phyloP scores from a whole-genome alignment of 2,113 vertebrate genomes.

The Tachysurus vachellii region DNA sequence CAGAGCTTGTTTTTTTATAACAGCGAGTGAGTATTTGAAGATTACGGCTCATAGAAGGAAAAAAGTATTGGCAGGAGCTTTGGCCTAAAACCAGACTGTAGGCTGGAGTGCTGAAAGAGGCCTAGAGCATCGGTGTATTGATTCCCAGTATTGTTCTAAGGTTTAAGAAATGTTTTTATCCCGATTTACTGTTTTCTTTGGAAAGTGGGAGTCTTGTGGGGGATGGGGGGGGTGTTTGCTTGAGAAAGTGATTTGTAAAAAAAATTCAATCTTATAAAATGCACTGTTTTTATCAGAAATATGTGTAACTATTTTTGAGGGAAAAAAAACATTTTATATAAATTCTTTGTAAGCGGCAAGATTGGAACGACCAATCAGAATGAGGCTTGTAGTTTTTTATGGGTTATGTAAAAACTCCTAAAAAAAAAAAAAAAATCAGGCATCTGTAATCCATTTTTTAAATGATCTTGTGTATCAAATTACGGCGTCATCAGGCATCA shows the following conservation, averaged over 20 bases:
- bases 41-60: background rate
- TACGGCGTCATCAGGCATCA: too few relatives aligned
- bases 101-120: background rate
- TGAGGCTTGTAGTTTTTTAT: background rate
- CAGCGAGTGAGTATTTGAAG: slow-evolving; percentile 10
- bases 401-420: background rate
- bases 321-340: background rate
- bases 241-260: background rate
- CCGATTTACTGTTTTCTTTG: background rate
- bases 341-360: background rate
- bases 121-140: background rate
- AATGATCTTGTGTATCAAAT: background rate
- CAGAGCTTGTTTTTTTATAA: slow-evolving; percentile 15
- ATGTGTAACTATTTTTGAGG: background rate
- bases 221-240: background rate
- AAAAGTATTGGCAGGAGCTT: slow-evolving; percentile 23
- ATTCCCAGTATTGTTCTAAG: background rate
- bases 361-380: background rate
- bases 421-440: too few relatives aligned
- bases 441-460: background rate
- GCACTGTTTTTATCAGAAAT: background rate
- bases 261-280: background rate
- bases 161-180: background rate
- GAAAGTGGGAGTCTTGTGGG: background rate
- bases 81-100: slow-evolving; percentile 3